Evolutionary conservation across 2,113 vertebrate species (phyloP).

Genomic region (Charina bottae): DNA sequence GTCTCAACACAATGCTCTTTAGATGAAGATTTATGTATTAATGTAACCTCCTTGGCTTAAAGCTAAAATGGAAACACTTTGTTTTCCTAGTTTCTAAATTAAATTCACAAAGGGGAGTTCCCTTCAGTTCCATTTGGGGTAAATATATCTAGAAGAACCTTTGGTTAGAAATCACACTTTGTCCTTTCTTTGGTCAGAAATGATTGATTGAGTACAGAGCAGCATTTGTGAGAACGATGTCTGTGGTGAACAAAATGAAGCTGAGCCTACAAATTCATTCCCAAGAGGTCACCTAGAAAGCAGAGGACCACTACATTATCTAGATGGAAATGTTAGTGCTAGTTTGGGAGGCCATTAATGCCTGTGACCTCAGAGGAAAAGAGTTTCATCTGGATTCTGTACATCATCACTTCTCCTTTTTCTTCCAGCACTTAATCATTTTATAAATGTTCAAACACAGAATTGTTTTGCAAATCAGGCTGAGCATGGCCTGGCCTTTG

Average conservation of each 20-base stretch:
- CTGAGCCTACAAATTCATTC: background rate
- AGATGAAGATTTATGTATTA: conserved; percentile 3
- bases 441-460: background rate
- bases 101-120: background rate
- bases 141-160: background rate
- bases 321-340: background rate
- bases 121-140: background rate
- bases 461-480: background rate
- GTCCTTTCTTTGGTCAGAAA: background rate
- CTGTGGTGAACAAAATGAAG: background rate
- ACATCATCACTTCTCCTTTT: rapidly evolving
- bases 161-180: rapidly evolving
- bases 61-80: conserved; percentile 1
- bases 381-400: background rate
- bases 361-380: background rate
- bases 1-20: background rate
- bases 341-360: background rate
- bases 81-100: background rate
- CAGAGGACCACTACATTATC: rapidly evolving
- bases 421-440: background rate
- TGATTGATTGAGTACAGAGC: background rate
- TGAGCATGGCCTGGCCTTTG: background rate
- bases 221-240: rapidly evolving
- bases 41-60: background rate
- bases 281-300: rapidly evolving